Conservation (phyloP, 2,888 invertebrate genomes). For the Phymatocera aterrima region DNA sequence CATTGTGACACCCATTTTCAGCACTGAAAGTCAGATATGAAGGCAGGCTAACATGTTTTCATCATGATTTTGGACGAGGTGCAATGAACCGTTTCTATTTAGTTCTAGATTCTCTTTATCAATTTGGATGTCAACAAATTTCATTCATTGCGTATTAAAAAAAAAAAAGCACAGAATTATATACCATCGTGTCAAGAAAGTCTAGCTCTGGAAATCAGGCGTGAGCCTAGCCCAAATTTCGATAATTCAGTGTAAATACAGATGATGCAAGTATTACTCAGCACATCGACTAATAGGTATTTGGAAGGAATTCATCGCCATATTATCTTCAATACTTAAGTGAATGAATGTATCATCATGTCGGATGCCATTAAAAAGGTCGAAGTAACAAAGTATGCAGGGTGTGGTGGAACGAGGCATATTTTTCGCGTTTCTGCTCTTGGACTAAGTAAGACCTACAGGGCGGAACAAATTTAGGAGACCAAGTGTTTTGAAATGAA, state of each 20-base stretch:
- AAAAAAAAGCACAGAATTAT: neutral
- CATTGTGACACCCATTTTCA: neutral
- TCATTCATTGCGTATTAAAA: neutral
- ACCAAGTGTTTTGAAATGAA: no score
- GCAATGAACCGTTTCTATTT: neutral
- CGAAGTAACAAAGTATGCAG: neutral
- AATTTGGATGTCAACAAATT: neutral
- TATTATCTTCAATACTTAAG: neutral
- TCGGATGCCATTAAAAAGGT: neutral
- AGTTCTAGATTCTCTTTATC: neutral
- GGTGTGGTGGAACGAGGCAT: neutral
- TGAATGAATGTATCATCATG: neutral
- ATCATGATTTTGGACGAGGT: neutral
- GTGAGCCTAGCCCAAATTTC: neutral
- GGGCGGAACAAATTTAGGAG: no score
- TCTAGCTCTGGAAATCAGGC: neutral
- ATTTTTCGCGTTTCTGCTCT: no score
- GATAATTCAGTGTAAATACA: neutral
- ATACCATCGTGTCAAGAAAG: neutral
- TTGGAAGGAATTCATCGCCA: neutral
- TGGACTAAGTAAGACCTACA: no score
- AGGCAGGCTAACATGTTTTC: neutral
- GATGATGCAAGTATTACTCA: slow-evolving; percentile 4
- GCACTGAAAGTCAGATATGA: neutral
- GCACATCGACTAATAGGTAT: neutral